These are phyloP conservation scores for Pantherophis vulpinus DNA, from an alignment of 2,797 vertebrate genomes.

Conservation along the genomic window DNA sequence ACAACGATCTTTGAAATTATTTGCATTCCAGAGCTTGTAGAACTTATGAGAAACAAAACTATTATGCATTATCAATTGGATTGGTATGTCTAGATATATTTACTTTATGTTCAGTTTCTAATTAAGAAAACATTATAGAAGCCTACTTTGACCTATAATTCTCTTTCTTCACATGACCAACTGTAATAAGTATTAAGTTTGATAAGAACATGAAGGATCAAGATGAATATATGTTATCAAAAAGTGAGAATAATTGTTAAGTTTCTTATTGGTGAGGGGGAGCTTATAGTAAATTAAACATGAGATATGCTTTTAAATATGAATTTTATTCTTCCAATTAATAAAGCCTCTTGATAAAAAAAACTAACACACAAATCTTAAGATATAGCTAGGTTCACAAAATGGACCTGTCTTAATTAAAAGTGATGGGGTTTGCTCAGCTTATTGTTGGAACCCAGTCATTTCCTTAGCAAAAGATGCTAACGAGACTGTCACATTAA, in stretches of 20 bases:
- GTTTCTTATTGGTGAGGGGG: not conserved
- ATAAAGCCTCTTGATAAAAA: conserved; percentile 19
- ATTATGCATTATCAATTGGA: not conserved
- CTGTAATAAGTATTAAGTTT: not conserved
- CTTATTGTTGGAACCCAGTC: not conserved
- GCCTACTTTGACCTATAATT: not conserved
- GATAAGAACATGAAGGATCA: not conserved
- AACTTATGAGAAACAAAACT: not conserved
- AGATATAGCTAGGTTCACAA: not conserved
- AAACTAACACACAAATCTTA: not conserved
- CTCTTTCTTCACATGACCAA: not conserved
- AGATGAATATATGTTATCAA: not conserved
- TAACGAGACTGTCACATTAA: not conserved
- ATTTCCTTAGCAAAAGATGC: not conserved
- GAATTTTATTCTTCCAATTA: not conserved
- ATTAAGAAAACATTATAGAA: not conserved
- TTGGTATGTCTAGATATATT: not conserved
- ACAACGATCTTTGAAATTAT: not conserved
- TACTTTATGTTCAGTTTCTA: not conserved
- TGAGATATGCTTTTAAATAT: not conserved
- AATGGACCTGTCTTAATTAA: not conserved
- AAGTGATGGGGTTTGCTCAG: not conserved
- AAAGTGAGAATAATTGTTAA: not conserved
- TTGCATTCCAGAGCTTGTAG: not conserved
- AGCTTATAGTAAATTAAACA: not conserved